Evolutionary conservation across 2,888 invertebrate genomes (phyloP), one percentile per base, ranked within the genome.

Genomic region (Petrolisthes manimaculis): DNA sequence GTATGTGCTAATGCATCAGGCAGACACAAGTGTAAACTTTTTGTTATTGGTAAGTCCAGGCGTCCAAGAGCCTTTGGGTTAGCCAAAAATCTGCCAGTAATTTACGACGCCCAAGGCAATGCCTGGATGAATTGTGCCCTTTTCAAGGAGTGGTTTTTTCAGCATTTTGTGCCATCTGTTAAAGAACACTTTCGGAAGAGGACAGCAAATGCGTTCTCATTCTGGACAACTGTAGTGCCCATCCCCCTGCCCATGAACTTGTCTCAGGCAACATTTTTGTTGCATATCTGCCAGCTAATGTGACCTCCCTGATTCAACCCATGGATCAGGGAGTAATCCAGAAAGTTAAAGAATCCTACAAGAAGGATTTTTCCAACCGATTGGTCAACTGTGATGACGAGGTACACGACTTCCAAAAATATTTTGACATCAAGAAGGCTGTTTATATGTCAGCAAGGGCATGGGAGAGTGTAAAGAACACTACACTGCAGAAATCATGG

Each of bases 261-360:
- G 78, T 78, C 53, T n/a, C n/a, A 9, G 74, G 74, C 74, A 74
- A 37, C 77, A 51, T 77, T 53, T 77, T 77, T 78, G 78, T n/a
- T 53, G 51, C 78, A 5, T 78, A 78, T n/a, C 51, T 78, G 78
- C 78, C 78, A 12, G 78, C 78, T 5, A 78, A 78, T 78, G 53
- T 77, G 3, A 77, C 77, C 77, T 77, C 53, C 3, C 77, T 77
- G 3, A 24, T 77, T 5, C 77, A 77, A n/a, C 77, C 77, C 1
- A 77, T 77, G 77, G 77, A 77, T n/a, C 77, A 77, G 8, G 77
- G 51, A 24, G 51, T 77, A 0, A 1, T 54, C 51, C 77, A 77
- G 77, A 77, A 77, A 53, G 5, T 77, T 4, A 77, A 77, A n/a
- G 77, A 77, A 51, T 9, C 51, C 1, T 53, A 77, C 77, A 77